A percentile compares a stretch with the other conserved stretches of the same genome.
These are phyloP conservation scores for Luffia ferchaultella DNA, from an alignment of 2,888 invertebrate genomes.

Conservation along the genomic window DNA sequence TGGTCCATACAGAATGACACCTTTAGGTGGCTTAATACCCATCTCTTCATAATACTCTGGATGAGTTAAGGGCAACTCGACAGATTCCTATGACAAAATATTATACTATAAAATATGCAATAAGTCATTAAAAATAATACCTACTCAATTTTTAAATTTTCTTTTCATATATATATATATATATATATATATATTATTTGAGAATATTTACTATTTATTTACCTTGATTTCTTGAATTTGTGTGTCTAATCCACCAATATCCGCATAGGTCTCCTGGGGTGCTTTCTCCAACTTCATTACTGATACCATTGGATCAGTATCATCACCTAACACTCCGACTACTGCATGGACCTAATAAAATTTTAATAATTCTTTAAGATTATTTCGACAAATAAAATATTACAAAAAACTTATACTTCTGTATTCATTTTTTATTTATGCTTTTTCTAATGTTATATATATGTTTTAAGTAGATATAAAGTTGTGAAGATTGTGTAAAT, in stretches of 20 bases:
- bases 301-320: constrained; percentile 99
- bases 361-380: background rate
- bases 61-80: constrained; percentile 97
- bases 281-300: constrained; percentile 99
- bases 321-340: constrained; percentile 98
- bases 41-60: constrained; percentile 99
- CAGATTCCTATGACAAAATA: constrained; percentile 80
- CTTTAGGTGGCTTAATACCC: constrained; percentile 99
- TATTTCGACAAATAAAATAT: background rate
- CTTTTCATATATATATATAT: too few species aligned
- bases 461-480: too few species aligned
- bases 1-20: constrained; percentile 97
- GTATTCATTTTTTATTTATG: too few species aligned
- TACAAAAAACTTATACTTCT: too few species aligned
- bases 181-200: too few species aligned
- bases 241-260: constrained; percentile 95
- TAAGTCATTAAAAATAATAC: background rate
- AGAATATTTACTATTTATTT: background rate
- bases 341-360: constrained; percentile 88
- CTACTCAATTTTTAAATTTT: too few species aligned
- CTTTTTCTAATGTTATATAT: too few species aligned
- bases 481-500: too few species aligned
- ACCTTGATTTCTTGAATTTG: constrained; percentile 82
- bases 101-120: constrained; percentile 4
- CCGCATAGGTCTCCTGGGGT: constrained; percentile 99